These are phyloP conservation scores for Colossoma macropomum DNA, from an alignment of 2,113 vertebrate species.

Conservation along the genomic window DNA sequence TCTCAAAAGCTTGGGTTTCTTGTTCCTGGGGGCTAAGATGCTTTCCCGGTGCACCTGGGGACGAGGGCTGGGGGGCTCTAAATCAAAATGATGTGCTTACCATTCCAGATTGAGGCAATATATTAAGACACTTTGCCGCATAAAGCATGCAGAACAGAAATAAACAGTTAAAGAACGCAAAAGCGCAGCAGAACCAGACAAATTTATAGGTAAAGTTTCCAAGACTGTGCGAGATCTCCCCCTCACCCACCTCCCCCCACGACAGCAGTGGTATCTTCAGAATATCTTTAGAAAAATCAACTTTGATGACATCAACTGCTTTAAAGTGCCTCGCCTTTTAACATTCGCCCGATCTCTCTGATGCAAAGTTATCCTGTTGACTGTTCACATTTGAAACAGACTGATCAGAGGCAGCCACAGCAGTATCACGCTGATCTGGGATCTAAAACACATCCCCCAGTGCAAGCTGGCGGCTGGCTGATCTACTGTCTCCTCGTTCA, in stretches of 20 bases:
- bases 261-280: neutral
- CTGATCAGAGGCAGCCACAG: conserved; percentile 21
- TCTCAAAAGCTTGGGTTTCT: conserved; percentile 63
- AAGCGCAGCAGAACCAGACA: neutral
- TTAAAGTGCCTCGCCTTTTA: conserved; percentile 18
- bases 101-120: conserved; percentile 49
- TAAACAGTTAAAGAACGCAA: conserved; percentile 4
- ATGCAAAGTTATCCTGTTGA: conserved; percentile 7
- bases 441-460: neutral
- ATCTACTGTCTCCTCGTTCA: conserved; percentile 66
- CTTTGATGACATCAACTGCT: conserved; percentile 13
- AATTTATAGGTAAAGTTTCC: conserved; percentile 8
- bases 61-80: conserved; percentile 58
- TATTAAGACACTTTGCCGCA: conserved; percentile 15
- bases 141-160: conserved; percentile 25
- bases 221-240: neutral
- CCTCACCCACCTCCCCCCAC: neutral
- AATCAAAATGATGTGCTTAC: conserved; percentile 64
- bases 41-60: conserved; percentile 55
- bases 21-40: conserved; percentile 36
- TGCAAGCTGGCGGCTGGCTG: conserved; percentile 18
- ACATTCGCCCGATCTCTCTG: neutral
- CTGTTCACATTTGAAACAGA: neutral
- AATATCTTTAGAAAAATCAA: neutral
- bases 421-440: conserved; percentile 13